phyloP scores from a whole-genome alignment of 2,113 vertebrate species.

The Rhadina sibilatrix region DNA sequence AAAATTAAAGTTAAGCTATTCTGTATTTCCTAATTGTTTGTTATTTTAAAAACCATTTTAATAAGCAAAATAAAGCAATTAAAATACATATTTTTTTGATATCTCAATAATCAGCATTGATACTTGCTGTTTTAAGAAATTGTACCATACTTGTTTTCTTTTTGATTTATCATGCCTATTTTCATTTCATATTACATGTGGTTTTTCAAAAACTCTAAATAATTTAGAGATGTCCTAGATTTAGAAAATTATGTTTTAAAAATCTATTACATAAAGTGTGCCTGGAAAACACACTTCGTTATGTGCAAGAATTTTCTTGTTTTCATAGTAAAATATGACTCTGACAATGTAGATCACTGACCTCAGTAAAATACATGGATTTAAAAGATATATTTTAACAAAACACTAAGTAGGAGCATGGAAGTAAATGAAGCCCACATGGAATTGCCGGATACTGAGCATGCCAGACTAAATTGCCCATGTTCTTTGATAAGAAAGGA shows the following conservation, averaged over 20 bases:
- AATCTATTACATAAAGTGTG: slow-evolving; percentile 8
- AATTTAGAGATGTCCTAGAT: slow-evolving; percentile 52
- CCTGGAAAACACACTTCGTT: background rate
- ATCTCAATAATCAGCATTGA: background rate
- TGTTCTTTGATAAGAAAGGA: background rate
- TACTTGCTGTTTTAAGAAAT: background rate
- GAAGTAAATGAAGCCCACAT: background rate
- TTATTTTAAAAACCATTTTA: background rate
- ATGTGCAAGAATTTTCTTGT: background rate
- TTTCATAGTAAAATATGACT: background rate
- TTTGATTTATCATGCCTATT: background rate
- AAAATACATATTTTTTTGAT: background rate
- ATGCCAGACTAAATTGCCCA: background rate
- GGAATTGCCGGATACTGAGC: background rate
- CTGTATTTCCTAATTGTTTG: background rate
- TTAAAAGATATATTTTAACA: background rate
- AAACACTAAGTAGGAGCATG: background rate
- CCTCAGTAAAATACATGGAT: background rate
- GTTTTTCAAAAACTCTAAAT: slow-evolving; percentile 43
- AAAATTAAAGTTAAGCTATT: background rate
- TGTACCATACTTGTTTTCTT: background rate
- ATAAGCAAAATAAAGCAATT: background rate
- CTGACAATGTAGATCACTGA: background rate
- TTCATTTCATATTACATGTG: background rate
- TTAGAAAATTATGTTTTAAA: slow-evolving; percentile 23